phyloP scores from a whole-genome alignment of 2,113 vertebrate genomes.

The Etheostoma cragini region DNA sequence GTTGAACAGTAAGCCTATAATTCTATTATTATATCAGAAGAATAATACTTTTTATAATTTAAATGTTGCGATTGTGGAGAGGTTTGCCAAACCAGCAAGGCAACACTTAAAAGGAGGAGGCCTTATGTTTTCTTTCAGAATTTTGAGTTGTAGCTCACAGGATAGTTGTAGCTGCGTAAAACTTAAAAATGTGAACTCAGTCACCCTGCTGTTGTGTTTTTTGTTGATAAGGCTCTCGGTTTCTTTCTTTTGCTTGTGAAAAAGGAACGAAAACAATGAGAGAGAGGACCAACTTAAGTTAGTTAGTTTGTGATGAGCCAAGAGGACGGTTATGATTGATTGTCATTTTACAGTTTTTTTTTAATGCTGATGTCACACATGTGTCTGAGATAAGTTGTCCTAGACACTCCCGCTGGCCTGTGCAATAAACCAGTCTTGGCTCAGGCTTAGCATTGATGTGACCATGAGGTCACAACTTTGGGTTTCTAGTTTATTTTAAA shows the following conservation, averaged over 20 bases:
- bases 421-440: not conserved
- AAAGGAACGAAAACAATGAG: not conserved
- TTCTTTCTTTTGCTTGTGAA: not conserved
- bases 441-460: not conserved
- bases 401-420: not conserved
- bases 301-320: not conserved
- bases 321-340: not conserved
- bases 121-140: not conserved
- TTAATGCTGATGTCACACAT: not conserved
- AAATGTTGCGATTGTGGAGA: not conserved
- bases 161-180: not conserved
- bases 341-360: slow-evolving; percentile 11
- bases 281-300: not conserved
- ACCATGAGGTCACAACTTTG: not conserved
- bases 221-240: not conserved
- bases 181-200: not conserved
- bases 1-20: not conserved
- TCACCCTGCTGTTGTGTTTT: not conserved
- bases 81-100: slow-evolving; percentile 15
- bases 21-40: not conserved
- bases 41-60: not conserved
- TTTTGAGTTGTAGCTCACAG: not conserved
- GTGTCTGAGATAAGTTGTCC: slow-evolving; percentile 7
- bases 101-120: not conserved
- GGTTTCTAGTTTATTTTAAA: not conserved